Evolutionary conservation across 2,113 vertebrate genomes (phyloP), one percentile per base, ranked within the genome.

Genomic region (Cariama cristata): DNA sequence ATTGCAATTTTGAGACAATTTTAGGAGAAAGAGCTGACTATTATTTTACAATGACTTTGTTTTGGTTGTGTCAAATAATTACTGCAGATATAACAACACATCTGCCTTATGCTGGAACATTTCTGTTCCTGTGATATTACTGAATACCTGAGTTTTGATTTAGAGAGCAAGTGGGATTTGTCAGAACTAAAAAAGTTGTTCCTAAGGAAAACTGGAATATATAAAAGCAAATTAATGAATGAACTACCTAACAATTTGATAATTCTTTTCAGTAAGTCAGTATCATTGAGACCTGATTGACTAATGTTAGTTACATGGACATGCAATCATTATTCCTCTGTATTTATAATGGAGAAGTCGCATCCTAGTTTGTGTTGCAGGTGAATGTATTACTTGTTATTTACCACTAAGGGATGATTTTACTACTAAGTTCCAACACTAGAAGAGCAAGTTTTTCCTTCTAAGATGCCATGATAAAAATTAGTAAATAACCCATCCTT

Each of bases 1-100:
- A 88, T 23, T 42, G 64, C 94, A 92, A 81, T 94, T 96, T 93
- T 53, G 80, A 89, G 89, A 45, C 33, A 87, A n/a, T 85, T 92
- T 93, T 33, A 52, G 44, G 49, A 76, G 53, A 91, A 75, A 73
- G 71, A 11, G 0, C 64, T n/a, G 52, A 28, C 50, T n/a, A n/a
- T n/a, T n/a, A 42, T 77, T 92, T 89, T 33, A 79, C 69, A 60
- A 27, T 53, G 55, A 59, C 81, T 92, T 92, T 91, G 76, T 89
- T 97, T 91, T 79, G 64, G 18, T 68, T 30, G 49, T 79, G 84
- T 60, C 76, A 64, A 60, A 62, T 44, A 89, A 89, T 88, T 86
- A 49, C 74, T 79, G 71, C 69, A 53, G 86, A 28, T 92, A 6
- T 21, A 81, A 56, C 59, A 79, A 23, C 3, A 1, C 6, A 50